Evolutionary conservation across 1,140 invertebrate genomes (phyloP).

Genomic region (Apis florea): DNA sequence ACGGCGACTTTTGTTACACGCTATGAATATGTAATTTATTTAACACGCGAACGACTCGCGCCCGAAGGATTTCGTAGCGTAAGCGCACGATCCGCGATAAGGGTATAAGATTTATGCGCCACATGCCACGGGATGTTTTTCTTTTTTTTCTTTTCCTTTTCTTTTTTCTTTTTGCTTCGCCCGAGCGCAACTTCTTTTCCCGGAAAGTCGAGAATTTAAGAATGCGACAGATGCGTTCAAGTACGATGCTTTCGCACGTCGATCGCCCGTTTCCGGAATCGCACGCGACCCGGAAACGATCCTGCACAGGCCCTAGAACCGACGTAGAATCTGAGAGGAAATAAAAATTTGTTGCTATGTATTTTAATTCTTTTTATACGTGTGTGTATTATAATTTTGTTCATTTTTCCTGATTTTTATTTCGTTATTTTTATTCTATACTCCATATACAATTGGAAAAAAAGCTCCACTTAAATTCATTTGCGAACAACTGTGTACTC

Average conservation of each 20-base stretch:
- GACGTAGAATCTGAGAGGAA: neutral
- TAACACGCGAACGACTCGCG: slow-evolving; percentile 15
- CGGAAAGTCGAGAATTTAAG: slow-evolving; percentile 7
- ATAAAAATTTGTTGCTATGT: neutral
- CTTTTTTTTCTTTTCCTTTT: neutral
- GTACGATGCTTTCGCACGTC: neutral
- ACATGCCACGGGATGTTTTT: neutral
- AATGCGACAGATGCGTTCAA: slow-evolving; percentile 11
- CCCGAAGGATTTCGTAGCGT: slow-evolving; percentile 15
- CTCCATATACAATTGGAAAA: too few species aligned
- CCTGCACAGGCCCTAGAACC: neutral
- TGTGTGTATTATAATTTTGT: too few species aligned
- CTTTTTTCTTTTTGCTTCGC: too few species aligned
- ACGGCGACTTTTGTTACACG: slow-evolving; percentile 18
- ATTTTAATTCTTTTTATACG: neutral
- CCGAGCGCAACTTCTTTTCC: too few species aligned
- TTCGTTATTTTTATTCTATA: too few species aligned
- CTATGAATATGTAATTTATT: slow-evolving; percentile 28
- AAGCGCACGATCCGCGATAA: slow-evolving; percentile 19
- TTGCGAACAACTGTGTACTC: too few species aligned
- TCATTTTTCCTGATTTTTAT: too few species aligned
- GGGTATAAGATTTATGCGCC: slow-evolving; percentile 19
- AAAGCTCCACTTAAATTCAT: too few species aligned
- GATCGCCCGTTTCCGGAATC: slow-evolving; percentile 4
- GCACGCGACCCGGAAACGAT: neutral